phyloP scores from a whole-genome alignment of 2,888 invertebrate genomes.

The Neria commutata region DNA sequence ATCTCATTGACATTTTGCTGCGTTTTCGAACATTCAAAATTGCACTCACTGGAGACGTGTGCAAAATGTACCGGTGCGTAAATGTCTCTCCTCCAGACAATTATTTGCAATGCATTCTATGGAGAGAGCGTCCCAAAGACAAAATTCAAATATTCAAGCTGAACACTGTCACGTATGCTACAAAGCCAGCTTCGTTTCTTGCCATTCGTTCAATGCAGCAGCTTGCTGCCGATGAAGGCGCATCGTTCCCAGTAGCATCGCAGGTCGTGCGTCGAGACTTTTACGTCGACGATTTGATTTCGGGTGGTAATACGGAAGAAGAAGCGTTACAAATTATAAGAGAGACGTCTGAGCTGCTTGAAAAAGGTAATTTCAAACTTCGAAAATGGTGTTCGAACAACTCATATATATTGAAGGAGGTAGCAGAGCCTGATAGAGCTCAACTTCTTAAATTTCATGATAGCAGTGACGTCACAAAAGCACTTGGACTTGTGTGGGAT shows the following conservation, averaged over 20 bases:
- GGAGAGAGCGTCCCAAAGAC: conserved; percentile 17
- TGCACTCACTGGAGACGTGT: conserved; percentile 16
- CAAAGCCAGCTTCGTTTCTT: conserved; percentile 22
- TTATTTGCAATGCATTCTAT: conserved; percentile 17
- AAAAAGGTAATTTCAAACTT: conserved; percentile 10
- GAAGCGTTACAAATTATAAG: conserved; percentile 7
- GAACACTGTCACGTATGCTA: conserved; percentile 17
- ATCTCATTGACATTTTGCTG: conserved; percentile 18
- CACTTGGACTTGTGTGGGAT: conserved; percentile 23
- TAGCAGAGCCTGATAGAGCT: conserved; percentile 19
- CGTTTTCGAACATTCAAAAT: conserved; percentile 16
- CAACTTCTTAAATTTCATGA: conserved; percentile 22
- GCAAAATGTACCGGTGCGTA: conserved; percentile 13
- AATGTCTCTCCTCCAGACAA: conserved; percentile 6
- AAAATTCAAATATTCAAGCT: conserved; percentile 15
- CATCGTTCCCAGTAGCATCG: conserved; percentile 27
- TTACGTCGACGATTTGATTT: conserved; percentile 37
- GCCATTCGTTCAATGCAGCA: conserved; percentile 26
- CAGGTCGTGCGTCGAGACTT: conserved; percentile 28
- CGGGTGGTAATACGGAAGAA: conserved; percentile 21
- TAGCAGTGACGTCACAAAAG: conserved; percentile 22
- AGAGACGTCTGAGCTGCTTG: conserved; percentile 2
- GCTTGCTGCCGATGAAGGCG: conserved; percentile 46
- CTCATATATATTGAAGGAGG: conserved; percentile 2
- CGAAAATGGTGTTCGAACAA: conserved; percentile 16